Evolutionary conservation across 2,797 vertebrate species (phyloP), one percentile per base, ranked within the genome.

Genomic region (Oceanodroma leucorhoa): DNA sequence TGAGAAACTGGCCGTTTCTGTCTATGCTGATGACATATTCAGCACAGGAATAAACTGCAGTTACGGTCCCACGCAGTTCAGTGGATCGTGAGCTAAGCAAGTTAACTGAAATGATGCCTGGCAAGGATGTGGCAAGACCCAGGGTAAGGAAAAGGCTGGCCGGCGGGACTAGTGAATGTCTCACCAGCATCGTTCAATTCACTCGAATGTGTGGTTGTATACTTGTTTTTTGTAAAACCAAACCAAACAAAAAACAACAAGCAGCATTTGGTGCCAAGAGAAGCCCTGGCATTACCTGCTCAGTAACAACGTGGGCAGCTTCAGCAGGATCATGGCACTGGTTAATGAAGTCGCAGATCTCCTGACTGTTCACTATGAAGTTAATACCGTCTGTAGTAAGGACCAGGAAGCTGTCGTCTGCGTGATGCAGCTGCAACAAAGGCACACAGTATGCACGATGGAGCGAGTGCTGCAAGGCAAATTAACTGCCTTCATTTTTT

Each of bases 281-380:
- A 66, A 72, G 61, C 4, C 2, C 30, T 41, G 66, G 64, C 41
- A 6, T 93, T 92, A 99, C 99, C 99, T 99, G 99, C 76, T 99
- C 99, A 14, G 98, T 99, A 77, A 99, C 98, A 51, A 98, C 98
- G 2, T 99, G 99, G 43, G 99, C 99, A 1, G 99, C 99, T 97
- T 99, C 99, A 17, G 97, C 98, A 32, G 99, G 99, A 91, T 99
- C 99, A 1, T 99, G 98, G 94, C 99, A 99, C 96, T 99, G 99
- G 96, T 98, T 99, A 92, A 99, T 99, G 90, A 99, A 98, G 73
- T 99, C 96, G 48, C 99, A 99, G 96, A 99, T 99, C 97, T 99
- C 99, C 93, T 99, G 99, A 91, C 99, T 99, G 86, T 99, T 99
- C 98, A 99, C 99, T 29, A 99, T 99, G 96, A 99, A 99, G 98